Percentiles rank a stretch among this genome's conserved stretches.
Conservation (phyloP, 2,113 vertebrate species). For the Thalassarche chlororhynchos region DNA sequence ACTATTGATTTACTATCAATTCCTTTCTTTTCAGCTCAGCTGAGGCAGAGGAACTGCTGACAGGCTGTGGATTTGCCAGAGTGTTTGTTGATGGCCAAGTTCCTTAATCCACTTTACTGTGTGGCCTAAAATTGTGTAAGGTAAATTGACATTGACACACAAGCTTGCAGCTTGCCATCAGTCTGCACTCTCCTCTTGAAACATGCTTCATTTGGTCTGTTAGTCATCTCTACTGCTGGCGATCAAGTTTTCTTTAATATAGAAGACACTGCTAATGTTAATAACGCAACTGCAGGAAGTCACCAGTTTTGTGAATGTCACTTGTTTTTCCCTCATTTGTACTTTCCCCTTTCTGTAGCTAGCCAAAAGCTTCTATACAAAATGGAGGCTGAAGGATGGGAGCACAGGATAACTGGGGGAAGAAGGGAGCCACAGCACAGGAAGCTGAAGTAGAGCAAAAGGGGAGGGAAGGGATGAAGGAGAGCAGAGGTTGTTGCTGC, state of each 20-base stretch:
- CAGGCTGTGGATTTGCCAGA: neutral
- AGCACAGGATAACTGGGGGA: neutral
- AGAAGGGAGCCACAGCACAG: neutral
- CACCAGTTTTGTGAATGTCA: neutral
- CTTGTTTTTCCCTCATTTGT: neutral
- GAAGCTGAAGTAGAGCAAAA: neutral
- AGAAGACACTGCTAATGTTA: neutral
- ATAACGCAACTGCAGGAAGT: neutral
- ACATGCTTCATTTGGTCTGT: neutral
- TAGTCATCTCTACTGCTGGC: neutral
- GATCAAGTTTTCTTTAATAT: neutral
- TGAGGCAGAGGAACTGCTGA: conserved; percentile 27
- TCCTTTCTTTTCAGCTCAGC: conserved; percentile 21
- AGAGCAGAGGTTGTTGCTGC: neutral
- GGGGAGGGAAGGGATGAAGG: neutral
- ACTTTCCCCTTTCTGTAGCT: neutral
- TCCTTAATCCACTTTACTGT: conserved; percentile 44
- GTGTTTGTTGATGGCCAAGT: conserved; percentile 13
- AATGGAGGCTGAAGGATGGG: neutral
- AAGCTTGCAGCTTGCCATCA: neutral
- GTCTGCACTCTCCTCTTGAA: neutral
- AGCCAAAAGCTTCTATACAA: neutral
- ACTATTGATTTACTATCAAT: conserved; percentile 52
- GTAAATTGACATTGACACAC: conserved; percentile 12
- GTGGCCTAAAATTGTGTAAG: conserved; percentile 2